A percentile compares a stretch with the other conserved stretches of the same genome.
These are phyloP conservation scores for Rhagoletis pomonella DNA, from an alignment of 1,140 invertebrate genomes.

Conservation along the genomic window DNA sequence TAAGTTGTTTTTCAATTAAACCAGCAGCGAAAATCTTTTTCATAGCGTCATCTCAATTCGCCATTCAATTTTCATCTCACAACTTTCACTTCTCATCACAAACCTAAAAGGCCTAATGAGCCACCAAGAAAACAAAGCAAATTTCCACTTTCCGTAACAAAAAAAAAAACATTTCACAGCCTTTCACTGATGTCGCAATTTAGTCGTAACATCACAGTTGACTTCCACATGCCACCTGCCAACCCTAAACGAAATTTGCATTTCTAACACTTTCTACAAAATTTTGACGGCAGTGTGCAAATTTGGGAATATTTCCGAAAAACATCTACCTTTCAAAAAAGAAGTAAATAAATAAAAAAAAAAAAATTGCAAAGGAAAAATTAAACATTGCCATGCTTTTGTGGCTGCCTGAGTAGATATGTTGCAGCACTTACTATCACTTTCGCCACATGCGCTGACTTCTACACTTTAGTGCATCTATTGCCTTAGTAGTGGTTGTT, in stretches of 20 bases:
- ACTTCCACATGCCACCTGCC: not conserved
- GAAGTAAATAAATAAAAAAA: not conserved
- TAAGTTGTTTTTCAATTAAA: too few species aligned
- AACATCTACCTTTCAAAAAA: not conserved
- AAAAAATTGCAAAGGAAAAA: not conserved
- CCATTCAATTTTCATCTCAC: too few species aligned
- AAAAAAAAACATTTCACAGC: not conserved
- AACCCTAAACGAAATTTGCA: not conserved
- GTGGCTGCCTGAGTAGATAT: not conserved
- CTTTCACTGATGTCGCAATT: not conserved
- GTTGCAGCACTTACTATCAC: constrained; percentile 17
- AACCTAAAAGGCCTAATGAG: too few species aligned
- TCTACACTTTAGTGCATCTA: not conserved
- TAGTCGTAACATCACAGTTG: too few species aligned
- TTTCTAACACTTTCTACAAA: not conserved
- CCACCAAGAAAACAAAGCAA: not conserved
- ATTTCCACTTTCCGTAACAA: not conserved
- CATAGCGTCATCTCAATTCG: too few species aligned
- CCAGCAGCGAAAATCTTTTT: too few species aligned
- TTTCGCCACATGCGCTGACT: constrained; percentile 14
- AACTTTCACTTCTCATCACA: too few species aligned
- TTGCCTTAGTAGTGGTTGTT: not conserved
- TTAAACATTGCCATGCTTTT: not conserved
- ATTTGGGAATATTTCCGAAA: not conserved
- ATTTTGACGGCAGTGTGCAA: not conserved